These are phyloP conservation scores for Latrodectus elegans DNA, from an alignment of 2,888 invertebrate species.

Conservation along the genomic window DNA sequence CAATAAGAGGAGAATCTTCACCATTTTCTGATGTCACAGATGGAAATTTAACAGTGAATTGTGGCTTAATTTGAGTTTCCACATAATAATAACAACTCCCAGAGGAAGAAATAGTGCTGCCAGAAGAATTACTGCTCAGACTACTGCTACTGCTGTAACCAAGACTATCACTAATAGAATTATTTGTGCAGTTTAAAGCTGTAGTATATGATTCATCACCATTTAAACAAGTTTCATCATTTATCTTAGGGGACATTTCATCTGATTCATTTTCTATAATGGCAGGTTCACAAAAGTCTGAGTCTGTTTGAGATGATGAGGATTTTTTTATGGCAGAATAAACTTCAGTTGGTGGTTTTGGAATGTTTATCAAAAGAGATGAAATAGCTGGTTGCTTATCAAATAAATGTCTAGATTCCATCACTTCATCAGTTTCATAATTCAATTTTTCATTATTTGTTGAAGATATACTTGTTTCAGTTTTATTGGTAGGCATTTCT, in stretches of 20 bases:
- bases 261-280: constrained; percentile 22
- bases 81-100: constrained; percentile 68
- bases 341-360: constrained; percentile 50
- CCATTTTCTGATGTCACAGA: constrained; percentile 48
- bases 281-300: constrained; percentile 24
- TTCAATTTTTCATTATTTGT: background rate
- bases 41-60: constrained; percentile 58
- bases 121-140: constrained; percentile 66
- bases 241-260: constrained; percentile 35
- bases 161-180: constrained; percentile 40
- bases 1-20: constrained; percentile 53
- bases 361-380: constrained; percentile 63
- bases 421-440: constrained; percentile 18
- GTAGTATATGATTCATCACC: constrained; percentile 57
- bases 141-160: constrained; percentile 60
- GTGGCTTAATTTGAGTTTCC: constrained; percentile 62
- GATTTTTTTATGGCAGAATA: constrained; percentile 34
- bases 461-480: background rate
- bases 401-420: constrained; percentile 35
- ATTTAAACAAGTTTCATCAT: constrained; percentile 15
- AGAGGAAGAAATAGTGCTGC: constrained; percentile 61
- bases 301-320: constrained; percentile 59
- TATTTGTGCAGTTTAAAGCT: constrained; percentile 31
- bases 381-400: constrained; percentile 60
- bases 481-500: constrained; percentile 13